phyloP scores from a whole-genome alignment of 2,797 vertebrate genomes.

The Chromobotia macracanthus region DNA sequence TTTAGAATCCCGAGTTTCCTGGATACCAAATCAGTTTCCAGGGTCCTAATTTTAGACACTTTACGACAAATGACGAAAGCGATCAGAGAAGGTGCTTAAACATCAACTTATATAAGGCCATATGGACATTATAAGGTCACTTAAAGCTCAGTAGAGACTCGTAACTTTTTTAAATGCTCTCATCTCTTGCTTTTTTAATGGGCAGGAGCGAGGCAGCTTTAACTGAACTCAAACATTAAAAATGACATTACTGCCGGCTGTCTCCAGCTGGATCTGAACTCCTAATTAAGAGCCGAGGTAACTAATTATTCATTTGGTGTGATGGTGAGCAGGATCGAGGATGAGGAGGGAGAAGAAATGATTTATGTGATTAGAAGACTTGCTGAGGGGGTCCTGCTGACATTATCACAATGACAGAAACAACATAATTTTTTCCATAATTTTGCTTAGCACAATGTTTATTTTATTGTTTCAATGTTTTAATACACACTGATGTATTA shows the following conservation, averaged over 20 bases:
- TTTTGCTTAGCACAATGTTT: too few species aligned
- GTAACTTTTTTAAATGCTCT: conserved; percentile 37
- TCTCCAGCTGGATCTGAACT: conserved; percentile 53
- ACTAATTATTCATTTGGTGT: conserved; percentile 72
- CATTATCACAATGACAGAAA: too few species aligned
- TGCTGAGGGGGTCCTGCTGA: too few species aligned
- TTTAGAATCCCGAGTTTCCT: conserved; percentile 6
- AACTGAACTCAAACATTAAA: conserved; percentile 47
- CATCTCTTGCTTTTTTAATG: conserved; percentile 49
- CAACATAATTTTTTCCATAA: too few species aligned
- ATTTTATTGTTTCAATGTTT: too few species aligned
- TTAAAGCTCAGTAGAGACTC: conserved; percentile 12
- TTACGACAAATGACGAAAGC: background rate
- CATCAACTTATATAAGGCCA: conserved; percentile 21
- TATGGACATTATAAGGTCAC: conserved; percentile 36
- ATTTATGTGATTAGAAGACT: too few species aligned
- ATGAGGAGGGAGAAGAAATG: background rate
- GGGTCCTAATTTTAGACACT: background rate
- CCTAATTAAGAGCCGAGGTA: conserved; percentile 66
- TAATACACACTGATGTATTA: too few species aligned
- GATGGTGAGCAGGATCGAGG: conserved; percentile 29
- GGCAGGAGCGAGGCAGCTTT: conserved; percentile 40
- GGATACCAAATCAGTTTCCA: background rate
- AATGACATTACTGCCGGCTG: conserved; percentile 43
- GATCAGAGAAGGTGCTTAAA: conserved; percentile 17